Evolutionary conservation across 1,140 invertebrate genomes (phyloP).

Genomic region (Hypsibius dujardini): DNA sequence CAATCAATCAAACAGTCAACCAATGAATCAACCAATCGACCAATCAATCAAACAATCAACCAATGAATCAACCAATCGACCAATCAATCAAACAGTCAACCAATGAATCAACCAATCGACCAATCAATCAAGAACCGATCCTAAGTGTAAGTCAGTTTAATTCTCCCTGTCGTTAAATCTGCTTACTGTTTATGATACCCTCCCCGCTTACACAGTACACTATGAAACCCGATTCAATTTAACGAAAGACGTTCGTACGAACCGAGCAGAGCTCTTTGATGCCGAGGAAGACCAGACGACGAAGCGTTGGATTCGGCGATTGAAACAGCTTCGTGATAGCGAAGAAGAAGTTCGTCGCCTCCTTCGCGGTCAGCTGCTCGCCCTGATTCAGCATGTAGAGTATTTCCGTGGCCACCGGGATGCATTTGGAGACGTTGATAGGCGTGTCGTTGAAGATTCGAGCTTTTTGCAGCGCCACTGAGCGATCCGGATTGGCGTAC

Average conservation of each 20-base stretch:
- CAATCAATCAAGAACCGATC: background rate
- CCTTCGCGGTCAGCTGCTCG: constrained; percentile 68
- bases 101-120: no score
- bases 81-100: no score
- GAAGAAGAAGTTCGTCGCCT: constrained; percentile 97
- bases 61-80: no score
- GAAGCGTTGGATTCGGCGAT: constrained; percentile 77
- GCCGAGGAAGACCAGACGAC: constrained; percentile 84
- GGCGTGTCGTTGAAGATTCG: constrained; percentile 92
- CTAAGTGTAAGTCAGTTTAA: background rate
- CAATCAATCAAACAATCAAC: no score
- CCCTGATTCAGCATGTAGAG: constrained; percentile 86
- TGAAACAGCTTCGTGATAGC: constrained; percentile 98
- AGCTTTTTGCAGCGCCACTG: constrained; percentile 84
- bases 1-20: background rate
- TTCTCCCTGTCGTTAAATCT: background rate
- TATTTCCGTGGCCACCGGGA: constrained; percentile 83
- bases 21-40: background rate
- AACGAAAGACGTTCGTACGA: background rate
- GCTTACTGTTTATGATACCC: background rate
- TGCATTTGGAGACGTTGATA: constrained; percentile 89
- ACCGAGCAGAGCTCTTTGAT: constrained; percentile 88
- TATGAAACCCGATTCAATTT: background rate
- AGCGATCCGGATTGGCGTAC: constrained; percentile 78
- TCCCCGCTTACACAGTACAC: background rate